Percentiles rank a stretch among this genome's conserved stretches.
phyloP scores from a whole-genome alignment of 1,140 invertebrate genomes.

The Colletes gigas region DNA sequence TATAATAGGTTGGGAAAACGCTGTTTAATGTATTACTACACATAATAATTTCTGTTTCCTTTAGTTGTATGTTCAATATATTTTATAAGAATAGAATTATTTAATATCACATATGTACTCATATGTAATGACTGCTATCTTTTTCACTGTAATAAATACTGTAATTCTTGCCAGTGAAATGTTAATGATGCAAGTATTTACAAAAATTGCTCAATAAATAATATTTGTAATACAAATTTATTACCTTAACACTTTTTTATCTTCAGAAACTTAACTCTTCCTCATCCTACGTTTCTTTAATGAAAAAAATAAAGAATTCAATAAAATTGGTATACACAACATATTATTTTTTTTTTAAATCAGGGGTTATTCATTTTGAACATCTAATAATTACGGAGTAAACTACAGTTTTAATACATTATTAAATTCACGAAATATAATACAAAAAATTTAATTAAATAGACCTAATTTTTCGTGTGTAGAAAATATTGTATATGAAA shows the following conservation, averaged over 20 bases:
- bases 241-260: not conserved
- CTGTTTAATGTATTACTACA: not conserved
- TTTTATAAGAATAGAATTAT: not conserved
- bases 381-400: not conserved
- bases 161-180: conserved; percentile 65
- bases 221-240: conserved; percentile 56
- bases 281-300: not conserved
- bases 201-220: conserved; percentile 68
- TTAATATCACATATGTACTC: conserved; percentile 20
- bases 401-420: not conserved
- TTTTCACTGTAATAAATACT: conserved; percentile 21
- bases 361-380: not conserved
- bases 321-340: too few species aligned
- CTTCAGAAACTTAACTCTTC: not conserved
- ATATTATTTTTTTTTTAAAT: too few species aligned
- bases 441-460: not conserved
- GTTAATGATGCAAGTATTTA: conserved; percentile 38
- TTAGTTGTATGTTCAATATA: not conserved
- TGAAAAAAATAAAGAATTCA: not conserved
- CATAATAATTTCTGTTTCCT: conserved; percentile 22
- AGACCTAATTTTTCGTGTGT: not conserved
- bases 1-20: not conserved
- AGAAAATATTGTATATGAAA: not conserved
- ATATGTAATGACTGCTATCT: conserved; percentile 43
- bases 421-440: not conserved